Evolutionary conservation across 2,113 vertebrate species (phyloP), one percentile per base, ranked within the genome.

Genomic region (Sceloporus undulatus): DNA sequence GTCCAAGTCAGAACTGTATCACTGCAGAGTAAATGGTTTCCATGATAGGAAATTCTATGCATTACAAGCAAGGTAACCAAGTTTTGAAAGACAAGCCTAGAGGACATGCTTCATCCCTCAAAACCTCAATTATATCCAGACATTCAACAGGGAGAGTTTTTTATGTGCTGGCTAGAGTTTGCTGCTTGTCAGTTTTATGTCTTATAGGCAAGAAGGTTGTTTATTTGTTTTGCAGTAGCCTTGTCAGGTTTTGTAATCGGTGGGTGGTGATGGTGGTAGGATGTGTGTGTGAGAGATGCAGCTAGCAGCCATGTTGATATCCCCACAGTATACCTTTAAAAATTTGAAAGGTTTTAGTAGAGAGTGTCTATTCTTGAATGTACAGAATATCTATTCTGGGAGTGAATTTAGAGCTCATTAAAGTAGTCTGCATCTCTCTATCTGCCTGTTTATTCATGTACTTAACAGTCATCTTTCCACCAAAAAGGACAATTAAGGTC

Each of bases 51-150:
- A 91, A 89, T 89, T 29, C 92, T 87, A 90, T 94, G 92, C 90
- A 92, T 95, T 95, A 92, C 92, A 93, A 94, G 80, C 40, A 94
- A 81, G 81, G 1, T 0, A 85, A 90, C 87, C 82, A 10, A 34
- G 77, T 89, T 92, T 29, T 0, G 79, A 77, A 91, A 80, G 1
- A 0, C 89, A 25, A 21, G 84, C 86, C 52, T 85, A 73, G 23
- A 93, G 79, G 88, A 89, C 21, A 79, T 42, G 82, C 84, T 92
- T 91, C 91, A 93, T 92, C 92, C 84, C 87, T 92, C 92, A 95
- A 88, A 91, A 79, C 79, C 70, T 85, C 90, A 89, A 84, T 92
- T 94, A 89, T 38, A 87, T 52, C 73, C n/a, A 74, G 86, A 92
- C 91, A 92, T 86, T 62, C 0, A 0, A 84, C 71, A 79, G 6